Evolutionary conservation across 1,140 invertebrate species (phyloP), one percentile per base, ranked within the genome.

Genomic region (Varroa destructor): DNA sequence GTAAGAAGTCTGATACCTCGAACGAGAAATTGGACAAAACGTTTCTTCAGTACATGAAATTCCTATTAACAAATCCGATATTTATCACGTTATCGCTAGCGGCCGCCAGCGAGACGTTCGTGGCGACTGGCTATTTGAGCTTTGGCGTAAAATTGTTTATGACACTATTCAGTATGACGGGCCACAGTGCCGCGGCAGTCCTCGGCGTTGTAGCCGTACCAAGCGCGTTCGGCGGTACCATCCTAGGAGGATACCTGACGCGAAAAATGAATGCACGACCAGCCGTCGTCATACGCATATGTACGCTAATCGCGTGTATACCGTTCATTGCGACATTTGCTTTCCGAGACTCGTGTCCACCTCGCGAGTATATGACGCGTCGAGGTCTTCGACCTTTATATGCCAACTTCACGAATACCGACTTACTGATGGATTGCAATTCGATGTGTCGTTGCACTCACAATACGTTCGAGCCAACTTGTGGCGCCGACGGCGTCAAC

Each of bases 41-140:
- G 12, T 67, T 67, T 8, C 61, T 67, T 40, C 61, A 67, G 61
- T 67, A 67, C 61, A 67, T 67, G 61, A 67, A 67, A 40, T 67
- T 67, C 37, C 61, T 67, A 2, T 8, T 67, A 37, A 67, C 61
- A 37, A 67, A 67, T 46, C 61, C 61, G 2, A 67, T 67, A 12
- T 67, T 67, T 37, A 67, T 67, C 37, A 67, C 61, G 46, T 37
- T 67, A 36, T 67, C 61, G 61, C 37, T 67, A 14, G 61, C 61
- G 3, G 61, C 61, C 2, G 61, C 61, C 2, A 67, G 61, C 8
- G 61, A 67, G 46, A 67, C 61, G 36, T 67, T 67, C 37, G 61
- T 67, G 37, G 61, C 61, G 12, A 67, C 61, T n/a, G 61, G 61
- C 40, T 67, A 67, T 37, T 40, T 67, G 61, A 67, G 61, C 40